These are phyloP conservation scores for Altica lythri DNA, from an alignment of 2,888 invertebrate species.

Conservation along the genomic window DNA sequence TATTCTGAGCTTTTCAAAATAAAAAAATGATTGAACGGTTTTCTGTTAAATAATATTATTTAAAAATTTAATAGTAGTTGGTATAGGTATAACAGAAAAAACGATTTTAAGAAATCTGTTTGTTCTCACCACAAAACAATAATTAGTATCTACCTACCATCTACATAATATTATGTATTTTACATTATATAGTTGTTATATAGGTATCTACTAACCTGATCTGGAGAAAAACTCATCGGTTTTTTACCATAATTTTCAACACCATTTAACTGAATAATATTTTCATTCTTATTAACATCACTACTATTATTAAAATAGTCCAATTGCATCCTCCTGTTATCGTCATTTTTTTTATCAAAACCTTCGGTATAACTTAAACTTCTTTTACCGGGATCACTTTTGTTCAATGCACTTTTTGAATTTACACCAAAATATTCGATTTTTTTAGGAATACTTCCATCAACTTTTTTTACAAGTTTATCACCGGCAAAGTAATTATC, in stretches of 20 bases:
- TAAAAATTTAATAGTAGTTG: no score
- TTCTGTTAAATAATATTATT: no score
- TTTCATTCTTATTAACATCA: constrained; percentile 33
- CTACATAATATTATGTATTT: background rate
- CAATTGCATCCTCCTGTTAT: constrained; percentile 38
- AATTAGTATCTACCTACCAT: no score
- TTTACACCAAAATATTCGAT: constrained; percentile 41
- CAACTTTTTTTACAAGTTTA: constrained; percentile 40
- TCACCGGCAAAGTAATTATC: constrained; percentile 47
- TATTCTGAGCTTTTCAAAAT: no score
- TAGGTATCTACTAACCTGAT: constrained; percentile 65
- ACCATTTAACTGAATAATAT: constrained; percentile 50
- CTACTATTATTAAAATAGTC: constrained; percentile 49
- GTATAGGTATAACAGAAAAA: background rate
- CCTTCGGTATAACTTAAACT: constrained; percentile 28
- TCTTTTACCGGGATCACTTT: constrained; percentile 31
- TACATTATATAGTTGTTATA: background rate
- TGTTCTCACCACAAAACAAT: background rate
- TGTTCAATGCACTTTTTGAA: constrained; percentile 27
- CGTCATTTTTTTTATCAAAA: constrained; percentile 32
- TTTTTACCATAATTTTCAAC: constrained; percentile 55
- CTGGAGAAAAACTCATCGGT: constrained; percentile 54
- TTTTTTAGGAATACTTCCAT: constrained; percentile 33
- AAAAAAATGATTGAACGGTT: no score
- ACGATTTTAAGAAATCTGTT: background rate